Percentiles rank a stretch among this genome's conserved stretches.
phyloP scores from a whole-genome alignment of 2,113 vertebrate species.

The Poecile atricapillus region DNA sequence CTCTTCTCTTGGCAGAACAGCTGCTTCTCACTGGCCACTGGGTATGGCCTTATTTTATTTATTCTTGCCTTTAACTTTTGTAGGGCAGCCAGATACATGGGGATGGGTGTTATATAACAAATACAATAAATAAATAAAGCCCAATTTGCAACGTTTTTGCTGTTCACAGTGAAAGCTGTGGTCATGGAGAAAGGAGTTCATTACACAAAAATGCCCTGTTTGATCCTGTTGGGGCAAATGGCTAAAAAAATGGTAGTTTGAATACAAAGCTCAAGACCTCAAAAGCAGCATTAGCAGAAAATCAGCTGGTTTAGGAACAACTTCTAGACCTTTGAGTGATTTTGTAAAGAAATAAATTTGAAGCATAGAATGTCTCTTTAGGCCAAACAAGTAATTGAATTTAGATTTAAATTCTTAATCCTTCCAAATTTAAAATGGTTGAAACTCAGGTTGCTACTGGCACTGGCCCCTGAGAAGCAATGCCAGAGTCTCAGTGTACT shows the following conservation, averaged over 20 bases:
- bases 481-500: conserved; percentile 38
- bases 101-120: conserved; percentile 65
- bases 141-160: conserved; percentile 39
- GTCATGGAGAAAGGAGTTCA: conserved; percentile 58
- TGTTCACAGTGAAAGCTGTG: conserved; percentile 55
- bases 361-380: neutral
- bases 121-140: conserved; percentile 65
- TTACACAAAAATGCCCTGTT: conserved; percentile 61
- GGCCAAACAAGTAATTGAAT: neutral
- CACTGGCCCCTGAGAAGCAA: neutral
- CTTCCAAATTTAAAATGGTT: neutral
- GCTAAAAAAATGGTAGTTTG: conserved; percentile 20
- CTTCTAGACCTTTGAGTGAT: neutral
- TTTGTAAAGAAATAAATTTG: neutral
- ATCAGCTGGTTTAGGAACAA: neutral
- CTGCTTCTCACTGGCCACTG: conserved; percentile 33
- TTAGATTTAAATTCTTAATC: conserved; percentile 6
- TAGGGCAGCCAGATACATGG: conserved; percentile 63
- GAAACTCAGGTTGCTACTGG: conserved; percentile 47
- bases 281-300: conserved; percentile 1
- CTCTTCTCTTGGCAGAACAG: conserved; percentile 57
- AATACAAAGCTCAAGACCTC: neutral
- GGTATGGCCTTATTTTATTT: conserved; percentile 54
- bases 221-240: conserved; percentile 51
- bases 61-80: conserved; percentile 54